Percentiles rank a stretch among this genome's conserved stretches.
Conservation (phyloP, 2,888 invertebrate genomes). For the Beris chalybata region DNA sequence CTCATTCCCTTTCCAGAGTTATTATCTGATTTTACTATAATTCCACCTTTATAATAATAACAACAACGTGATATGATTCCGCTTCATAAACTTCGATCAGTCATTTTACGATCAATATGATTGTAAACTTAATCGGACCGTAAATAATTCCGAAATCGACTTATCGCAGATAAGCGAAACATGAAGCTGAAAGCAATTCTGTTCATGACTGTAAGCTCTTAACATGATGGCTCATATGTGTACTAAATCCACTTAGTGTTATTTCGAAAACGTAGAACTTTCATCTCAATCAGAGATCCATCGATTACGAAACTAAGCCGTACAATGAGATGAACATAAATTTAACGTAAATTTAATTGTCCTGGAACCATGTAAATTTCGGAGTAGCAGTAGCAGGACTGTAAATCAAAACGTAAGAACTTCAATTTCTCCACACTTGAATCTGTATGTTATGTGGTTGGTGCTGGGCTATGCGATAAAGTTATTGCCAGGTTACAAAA, state of each 20-base stretch:
- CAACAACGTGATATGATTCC: too few relatives aligned
- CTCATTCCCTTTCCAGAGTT: too few relatives aligned
- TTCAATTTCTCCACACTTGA: too few relatives aligned
- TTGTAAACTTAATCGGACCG: conserved; percentile 9
- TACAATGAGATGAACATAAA: conserved; percentile 16
- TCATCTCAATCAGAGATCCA: neutral
- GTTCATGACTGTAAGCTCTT: conserved; percentile 22
- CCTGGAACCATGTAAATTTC: too few relatives aligned
- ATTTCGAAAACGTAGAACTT: neutral
- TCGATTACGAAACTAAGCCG: neutral
- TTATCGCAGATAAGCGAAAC: neutral
- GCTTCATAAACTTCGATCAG: conserved; percentile 12
- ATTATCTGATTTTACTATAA: too few relatives aligned
- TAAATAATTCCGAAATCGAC: neutral
- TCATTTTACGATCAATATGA: conserved; percentile 10
- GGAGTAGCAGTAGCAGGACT: too few relatives aligned
- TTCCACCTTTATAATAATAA: too few relatives aligned
- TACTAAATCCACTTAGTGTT: neutral
- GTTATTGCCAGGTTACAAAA: too few relatives aligned
- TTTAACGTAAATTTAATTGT: conserved; percentile 9
- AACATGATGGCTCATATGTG: conserved; percentile 15
- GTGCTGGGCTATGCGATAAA: too few relatives aligned
- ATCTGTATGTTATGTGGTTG: too few relatives aligned
- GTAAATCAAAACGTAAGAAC: too few relatives aligned
- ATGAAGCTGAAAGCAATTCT: conserved; percentile 23